These are phyloP conservation scores for Nothoprocta pentlandii DNA, from an alignment of 2,113 vertebrate species.

Conservation along the genomic window DNA sequence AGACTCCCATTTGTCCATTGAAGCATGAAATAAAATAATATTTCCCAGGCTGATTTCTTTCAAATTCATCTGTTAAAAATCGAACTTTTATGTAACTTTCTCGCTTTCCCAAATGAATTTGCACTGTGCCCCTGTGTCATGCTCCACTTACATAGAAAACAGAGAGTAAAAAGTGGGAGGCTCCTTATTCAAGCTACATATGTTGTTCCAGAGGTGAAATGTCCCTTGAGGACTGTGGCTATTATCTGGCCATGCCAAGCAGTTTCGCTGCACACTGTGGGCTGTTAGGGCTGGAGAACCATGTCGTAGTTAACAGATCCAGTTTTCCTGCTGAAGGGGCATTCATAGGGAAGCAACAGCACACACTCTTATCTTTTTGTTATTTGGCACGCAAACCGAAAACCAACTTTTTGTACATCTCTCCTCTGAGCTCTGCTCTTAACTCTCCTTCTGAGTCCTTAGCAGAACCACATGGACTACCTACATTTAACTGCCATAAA, in stretches of 20 bases:
- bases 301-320: neutral
- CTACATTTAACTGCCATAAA: neutral
- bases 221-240: neutral
- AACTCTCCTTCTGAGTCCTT: neutral
- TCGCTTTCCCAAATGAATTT: neutral
- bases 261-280: neutral
- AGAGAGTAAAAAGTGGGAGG: neutral
- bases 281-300: neutral
- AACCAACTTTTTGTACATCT: neutral
- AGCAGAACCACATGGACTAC: neutral
- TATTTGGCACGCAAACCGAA: neutral
- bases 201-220: neutral
- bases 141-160: neutral
- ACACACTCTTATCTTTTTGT: too few species aligned
- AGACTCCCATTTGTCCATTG: neutral
- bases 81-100: neutral
- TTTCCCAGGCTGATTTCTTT: neutral
- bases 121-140: neutral
- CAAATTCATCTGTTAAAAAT: neutral
- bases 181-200: neutral
- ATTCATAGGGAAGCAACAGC: neutral
- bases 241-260: neutral
- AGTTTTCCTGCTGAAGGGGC: neutral
- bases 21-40: constrained; percentile 1
- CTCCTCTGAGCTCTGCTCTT: neutral